These are phyloP conservation scores for Eupithecia subumbrata DNA, from an alignment of 2,888 invertebrate species.

Conservation along the genomic window DNA sequence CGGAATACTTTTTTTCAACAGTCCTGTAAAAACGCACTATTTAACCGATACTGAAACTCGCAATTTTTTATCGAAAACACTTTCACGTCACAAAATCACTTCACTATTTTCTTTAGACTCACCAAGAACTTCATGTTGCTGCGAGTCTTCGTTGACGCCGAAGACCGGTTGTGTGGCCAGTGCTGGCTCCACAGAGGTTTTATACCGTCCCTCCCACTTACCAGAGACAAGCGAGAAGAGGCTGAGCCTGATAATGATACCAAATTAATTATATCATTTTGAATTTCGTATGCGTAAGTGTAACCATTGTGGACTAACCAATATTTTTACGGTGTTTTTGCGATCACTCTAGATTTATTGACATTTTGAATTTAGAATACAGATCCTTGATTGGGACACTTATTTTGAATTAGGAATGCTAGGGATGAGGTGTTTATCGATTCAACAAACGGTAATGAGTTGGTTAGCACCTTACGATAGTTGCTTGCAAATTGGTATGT, in stretches of 20 bases:
- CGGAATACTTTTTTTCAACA: slow-evolving; percentile 1
- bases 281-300: slow-evolving; percentile 24
- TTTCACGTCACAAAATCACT: slow-evolving; percentile 42
- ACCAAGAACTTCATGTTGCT: slow-evolving; percentile 83
- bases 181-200: slow-evolving; percentile 59
- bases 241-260: slow-evolving; percentile 66
- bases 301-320: slow-evolving; percentile 11
- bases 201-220: slow-evolving; percentile 80
- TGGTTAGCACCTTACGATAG: not conserved
- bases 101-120: slow-evolving; percentile 59
- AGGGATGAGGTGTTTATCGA: not conserved
- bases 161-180: slow-evolving; percentile 79
- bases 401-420: slow-evolving; percentile 15
- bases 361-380: slow-evolving; percentile 9
- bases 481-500: not conserved
- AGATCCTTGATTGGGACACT: not conserved
- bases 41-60: not conserved
- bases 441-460: not conserved
- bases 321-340: slow-evolving; percentile 13
- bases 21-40: slow-evolving; percentile 15
- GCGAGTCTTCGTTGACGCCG: slow-evolving; percentile 76
- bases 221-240: slow-evolving; percentile 56
- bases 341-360: slow-evolving; percentile 1
- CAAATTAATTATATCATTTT: slow-evolving; percentile 47
- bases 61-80: slow-evolving; percentile 33